phyloP scores from a whole-genome alignment of 2,113 vertebrate species.

The Albula goreensis region DNA sequence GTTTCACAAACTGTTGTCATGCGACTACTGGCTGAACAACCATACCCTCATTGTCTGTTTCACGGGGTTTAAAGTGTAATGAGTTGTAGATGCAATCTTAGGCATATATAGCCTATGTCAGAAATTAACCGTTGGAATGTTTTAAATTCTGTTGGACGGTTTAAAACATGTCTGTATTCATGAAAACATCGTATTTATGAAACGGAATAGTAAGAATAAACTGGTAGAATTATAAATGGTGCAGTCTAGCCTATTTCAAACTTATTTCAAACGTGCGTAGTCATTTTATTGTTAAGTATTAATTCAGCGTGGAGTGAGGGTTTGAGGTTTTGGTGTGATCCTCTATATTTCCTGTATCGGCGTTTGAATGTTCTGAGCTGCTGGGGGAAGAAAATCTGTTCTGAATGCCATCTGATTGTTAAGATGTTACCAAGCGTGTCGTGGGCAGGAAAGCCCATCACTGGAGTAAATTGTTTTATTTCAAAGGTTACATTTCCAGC shows the following conservation, averaged over 20 bases:
- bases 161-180: conserved; percentile 14
- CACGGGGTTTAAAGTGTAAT: conserved; percentile 19
- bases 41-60: conserved; percentile 39
- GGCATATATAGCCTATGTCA: too few species aligned
- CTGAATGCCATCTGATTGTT: conserved; percentile 72
- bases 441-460: conserved; percentile 67
- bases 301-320: too few species aligned
- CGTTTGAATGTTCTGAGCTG: conserved; percentile 6
- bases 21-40: conserved; percentile 54
- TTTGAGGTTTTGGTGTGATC: background rate
- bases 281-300: too few species aligned
- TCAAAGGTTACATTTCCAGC: conserved; percentile 60
- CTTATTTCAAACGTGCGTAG: too few species aligned
- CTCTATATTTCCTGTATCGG: background rate
- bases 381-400: conserved; percentile 49
- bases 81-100: too few species aligned
- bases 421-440: conserved; percentile 70
- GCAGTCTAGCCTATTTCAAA: too few species aligned
- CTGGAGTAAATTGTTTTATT: conserved; percentile 61
- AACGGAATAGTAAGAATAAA: background rate
- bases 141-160: background rate
- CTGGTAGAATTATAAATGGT: background rate
- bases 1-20: conserved; percentile 12
- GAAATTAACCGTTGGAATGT: too few species aligned
- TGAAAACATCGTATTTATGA: background rate